Conservation (phyloP, 2,888 invertebrate species). For the Drosophila meridionalis region DNA sequence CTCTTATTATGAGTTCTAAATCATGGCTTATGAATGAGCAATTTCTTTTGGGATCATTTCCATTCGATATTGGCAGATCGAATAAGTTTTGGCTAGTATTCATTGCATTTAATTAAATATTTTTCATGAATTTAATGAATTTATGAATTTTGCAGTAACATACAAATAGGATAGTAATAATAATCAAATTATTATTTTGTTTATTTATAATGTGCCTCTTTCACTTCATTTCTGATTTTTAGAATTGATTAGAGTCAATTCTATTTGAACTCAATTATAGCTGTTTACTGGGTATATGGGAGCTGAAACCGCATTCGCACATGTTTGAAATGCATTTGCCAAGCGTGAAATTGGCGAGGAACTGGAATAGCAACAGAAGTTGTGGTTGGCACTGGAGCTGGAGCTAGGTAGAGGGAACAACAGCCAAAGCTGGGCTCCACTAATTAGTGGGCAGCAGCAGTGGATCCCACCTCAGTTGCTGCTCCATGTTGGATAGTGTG, state of each 20-base stretch:
- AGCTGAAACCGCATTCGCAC: constrained; percentile 17
- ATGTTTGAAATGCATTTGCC: constrained; percentile 56
- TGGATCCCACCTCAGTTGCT: constrained; percentile 47
- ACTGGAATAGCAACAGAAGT: neutral
- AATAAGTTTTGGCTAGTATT: too few relatives aligned
- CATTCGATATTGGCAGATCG: neutral
- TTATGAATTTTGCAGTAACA: too few relatives aligned
- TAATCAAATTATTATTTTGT: neutral
- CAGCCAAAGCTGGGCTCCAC: constrained; percentile 29
- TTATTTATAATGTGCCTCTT: neutral
- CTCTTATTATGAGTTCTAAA: too few relatives aligned
- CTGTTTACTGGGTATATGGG: constrained; percentile 8
- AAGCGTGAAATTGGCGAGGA: constrained; percentile 64
- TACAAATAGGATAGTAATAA: too few relatives aligned
- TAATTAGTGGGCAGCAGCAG: constrained; percentile 59
- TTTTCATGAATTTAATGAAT: too few relatives aligned
- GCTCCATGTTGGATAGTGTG: constrained; percentile 12
- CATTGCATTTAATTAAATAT: too few relatives aligned
- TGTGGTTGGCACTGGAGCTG: neutral
- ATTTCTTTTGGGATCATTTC: neutral
- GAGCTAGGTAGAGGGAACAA: neutral
- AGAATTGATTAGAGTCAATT: neutral
- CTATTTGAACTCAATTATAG: neutral
- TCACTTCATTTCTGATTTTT: neutral
- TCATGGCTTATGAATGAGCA: too few relatives aligned